A percentile compares a stretch with the other conserved stretches of the same genome.
These are phyloP conservation scores for Netelia fuscicornis DNA, from an alignment of 2,888 invertebrate genomes.

Conservation along the genomic window DNA sequence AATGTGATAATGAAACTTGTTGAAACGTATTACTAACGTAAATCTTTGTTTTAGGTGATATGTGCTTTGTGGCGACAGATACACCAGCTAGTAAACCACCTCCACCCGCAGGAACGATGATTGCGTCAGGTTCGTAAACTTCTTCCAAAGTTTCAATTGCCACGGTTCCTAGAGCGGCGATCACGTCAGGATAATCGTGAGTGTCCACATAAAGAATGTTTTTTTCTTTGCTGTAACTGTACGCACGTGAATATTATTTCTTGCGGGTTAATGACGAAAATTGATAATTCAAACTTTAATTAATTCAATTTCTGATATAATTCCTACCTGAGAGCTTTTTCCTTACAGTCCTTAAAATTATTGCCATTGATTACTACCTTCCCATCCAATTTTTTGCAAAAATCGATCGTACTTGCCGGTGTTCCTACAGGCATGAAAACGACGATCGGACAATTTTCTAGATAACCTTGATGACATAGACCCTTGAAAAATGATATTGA, in stretches of 20 bases:
- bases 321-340: constrained; percentile 39
- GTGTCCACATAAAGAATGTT: constrained; percentile 48
- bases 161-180: constrained; percentile 47
- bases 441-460: constrained; percentile 46
- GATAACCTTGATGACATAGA: constrained; percentile 52
- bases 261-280: too few species aligned
- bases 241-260: background rate
- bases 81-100: constrained; percentile 47
- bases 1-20: background rate
- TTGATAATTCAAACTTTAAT: too few species aligned
- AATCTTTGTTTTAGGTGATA: constrained; percentile 49
- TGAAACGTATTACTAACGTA: constrained; percentile 34
- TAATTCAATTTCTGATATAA: too few species aligned
- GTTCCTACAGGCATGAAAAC: constrained; percentile 51
- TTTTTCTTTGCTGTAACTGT: constrained; percentile 39
- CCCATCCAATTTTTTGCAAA: constrained; percentile 49
- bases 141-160: constrained; percentile 52
- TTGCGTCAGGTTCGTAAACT: constrained; percentile 39
- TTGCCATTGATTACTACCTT: constrained; percentile 30
- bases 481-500: constrained; percentile 14
- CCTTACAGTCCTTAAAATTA: constrained; percentile 29
- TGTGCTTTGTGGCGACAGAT: constrained; percentile 44
- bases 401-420: constrained; percentile 30
- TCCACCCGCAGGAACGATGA: constrained; percentile 49
- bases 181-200: constrained; percentile 49